Evolutionary conservation across 2,797 vertebrate species (phyloP).

Genomic region (Sebastes itinus): DNA sequence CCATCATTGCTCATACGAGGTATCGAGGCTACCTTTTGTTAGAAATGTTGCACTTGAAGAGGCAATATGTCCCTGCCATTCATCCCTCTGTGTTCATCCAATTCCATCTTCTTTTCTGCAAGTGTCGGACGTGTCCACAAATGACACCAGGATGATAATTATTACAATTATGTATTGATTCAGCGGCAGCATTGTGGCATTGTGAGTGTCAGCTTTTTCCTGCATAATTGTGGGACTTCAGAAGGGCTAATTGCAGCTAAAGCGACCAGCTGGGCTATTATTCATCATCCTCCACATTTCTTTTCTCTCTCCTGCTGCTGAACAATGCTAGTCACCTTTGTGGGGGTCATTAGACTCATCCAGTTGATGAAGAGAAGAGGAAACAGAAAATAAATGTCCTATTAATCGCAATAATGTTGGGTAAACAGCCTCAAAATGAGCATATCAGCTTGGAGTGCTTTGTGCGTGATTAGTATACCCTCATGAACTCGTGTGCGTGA

Average conservation of each 20-base stretch:
- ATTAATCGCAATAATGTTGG: constrained; percentile 60
- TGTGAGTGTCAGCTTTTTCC: constrained; percentile 72
- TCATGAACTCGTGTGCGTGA: background rate
- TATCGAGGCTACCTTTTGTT: constrained; percentile 68
- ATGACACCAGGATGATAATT: constrained; percentile 81
- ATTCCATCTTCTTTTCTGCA: constrained; percentile 71
- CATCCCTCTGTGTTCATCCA: constrained; percentile 71
- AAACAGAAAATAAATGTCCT: constrained; percentile 67
- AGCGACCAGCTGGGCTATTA: constrained; percentile 83
- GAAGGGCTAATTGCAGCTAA: constrained; percentile 83
- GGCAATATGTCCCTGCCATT: constrained; percentile 47
- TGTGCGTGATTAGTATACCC: background rate
- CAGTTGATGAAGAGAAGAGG: constrained; percentile 55
- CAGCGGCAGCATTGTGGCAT: constrained; percentile 69
- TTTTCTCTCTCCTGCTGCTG: constrained; percentile 69
- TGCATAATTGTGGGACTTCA: constrained; percentile 85
- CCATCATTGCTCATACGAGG: constrained; percentile 25
- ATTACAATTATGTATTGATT: constrained; percentile 87
- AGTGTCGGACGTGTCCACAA: constrained; percentile 70
- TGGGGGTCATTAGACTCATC: constrained; percentile 69
- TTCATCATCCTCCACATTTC: constrained; percentile 76
- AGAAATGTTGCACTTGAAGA: constrained; percentile 60
- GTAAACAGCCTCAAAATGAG: constrained; percentile 56
- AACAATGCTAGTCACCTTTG: constrained; percentile 68
- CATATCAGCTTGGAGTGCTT: constrained; percentile 4